These are phyloP conservation scores for Arctocebus calabarensis DNA, from an alignment of 2,797 vertebrate genomes.

Conservation along the genomic window DNA sequence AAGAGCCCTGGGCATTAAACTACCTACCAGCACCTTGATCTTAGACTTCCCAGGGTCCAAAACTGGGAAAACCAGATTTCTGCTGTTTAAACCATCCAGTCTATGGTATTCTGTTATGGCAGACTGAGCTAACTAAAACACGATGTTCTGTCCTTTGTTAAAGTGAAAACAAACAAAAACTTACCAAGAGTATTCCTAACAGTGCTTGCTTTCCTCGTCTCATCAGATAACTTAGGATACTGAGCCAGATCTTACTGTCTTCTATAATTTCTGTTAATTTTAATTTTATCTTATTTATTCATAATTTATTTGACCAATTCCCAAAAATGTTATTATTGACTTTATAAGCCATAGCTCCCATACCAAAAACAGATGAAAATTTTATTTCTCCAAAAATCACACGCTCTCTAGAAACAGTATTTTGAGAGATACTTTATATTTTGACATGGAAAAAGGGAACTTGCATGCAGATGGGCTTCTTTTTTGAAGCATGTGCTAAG, in stretches of 20 bases:
- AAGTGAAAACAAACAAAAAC: not conserved
- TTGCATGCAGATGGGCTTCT: not conserved
- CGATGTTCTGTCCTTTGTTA: not conserved
- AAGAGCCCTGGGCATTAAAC: not conserved
- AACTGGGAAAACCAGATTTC: not conserved
- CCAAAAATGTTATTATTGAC: conserved; percentile 8
- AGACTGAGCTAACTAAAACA: not conserved
- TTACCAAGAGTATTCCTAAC: not conserved
- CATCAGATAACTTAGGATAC: not conserved
- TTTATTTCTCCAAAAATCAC: conserved; percentile 10
- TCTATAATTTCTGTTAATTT: not conserved
- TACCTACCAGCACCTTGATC: not conserved
- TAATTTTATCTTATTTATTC: not conserved
- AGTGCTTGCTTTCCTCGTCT: not conserved
- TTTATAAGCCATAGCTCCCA: conserved; percentile 14
- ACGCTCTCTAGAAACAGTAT: not conserved
- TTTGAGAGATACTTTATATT: conserved; percentile 44
- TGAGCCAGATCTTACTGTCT: not conserved
- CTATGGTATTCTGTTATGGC: not conserved
- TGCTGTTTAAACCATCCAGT: not conserved
- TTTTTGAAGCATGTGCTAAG: conserved; percentile 46
- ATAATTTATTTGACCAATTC: conserved; percentile 22
- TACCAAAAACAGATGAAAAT: not conserved
- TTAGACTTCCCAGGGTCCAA: not conserved
- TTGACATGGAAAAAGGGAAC: not conserved